Evolutionary conservation across 1,140 invertebrate species (phyloP), one percentile per base, ranked within the genome.

Genomic region (Drosophila funebris): DNA sequence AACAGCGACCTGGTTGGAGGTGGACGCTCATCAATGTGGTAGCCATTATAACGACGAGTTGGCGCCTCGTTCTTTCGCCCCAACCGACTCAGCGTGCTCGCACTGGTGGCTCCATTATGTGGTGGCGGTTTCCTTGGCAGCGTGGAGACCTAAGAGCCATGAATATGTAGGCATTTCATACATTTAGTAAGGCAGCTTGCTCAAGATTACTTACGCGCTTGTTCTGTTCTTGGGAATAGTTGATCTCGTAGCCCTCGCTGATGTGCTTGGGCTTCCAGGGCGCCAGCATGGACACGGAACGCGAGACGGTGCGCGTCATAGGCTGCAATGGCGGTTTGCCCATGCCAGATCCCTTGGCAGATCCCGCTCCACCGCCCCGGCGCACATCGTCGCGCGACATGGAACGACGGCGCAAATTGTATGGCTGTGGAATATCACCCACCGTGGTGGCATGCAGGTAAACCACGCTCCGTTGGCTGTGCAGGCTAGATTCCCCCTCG

Each of bases 261-360:
- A 94, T 94, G 78, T 96, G 94, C 39, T 94, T 93, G 0, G 96
- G 96, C 60, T 95, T 95, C 96, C 96, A 97, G 0, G 96, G 96
- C 0, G 96, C 96, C 66, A 97, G 93, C 39, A 97, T 95, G 3
- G 96, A 96, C 67, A 97, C 96, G 27, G 96, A 96, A 36, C 96
- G 94, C 1, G 96, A 96, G n/a, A 96, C 94, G 13, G 95, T 96
- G 62, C 94, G 93, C 14, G 95, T 95, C 81, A 96, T 95, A 2
- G 94, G 93, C 66, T 94, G 93, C 14, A 95, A 75, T 0, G 93
- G 93, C 3, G 92, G 81, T 90, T 93, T 69, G n/a, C 41, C 52
- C 11, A 50, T 22, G 8, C 39, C 64, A 24, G 61, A 37, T 54
- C 37, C 63, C 9, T 20, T 4, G 43, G 29, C 68, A 80, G 78